Base-by-base conservation (phyloP, 2,113 vertebrate species). In the Phaetusa simplex region DNA sequence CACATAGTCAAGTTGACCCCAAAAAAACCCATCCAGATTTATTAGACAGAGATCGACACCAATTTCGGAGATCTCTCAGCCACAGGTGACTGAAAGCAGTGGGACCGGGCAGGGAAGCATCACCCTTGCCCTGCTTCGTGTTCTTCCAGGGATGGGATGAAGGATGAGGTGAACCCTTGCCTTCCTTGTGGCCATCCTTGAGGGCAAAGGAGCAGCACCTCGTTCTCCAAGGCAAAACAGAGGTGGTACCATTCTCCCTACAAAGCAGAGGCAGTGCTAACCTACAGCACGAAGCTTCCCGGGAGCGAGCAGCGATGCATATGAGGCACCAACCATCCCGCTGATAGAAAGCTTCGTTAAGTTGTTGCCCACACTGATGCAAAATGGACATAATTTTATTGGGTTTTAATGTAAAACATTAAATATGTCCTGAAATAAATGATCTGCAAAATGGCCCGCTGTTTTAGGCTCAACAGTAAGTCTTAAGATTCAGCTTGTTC, bases 221-320 rank as follows among this genome's bases (percentile, higher is more conserved):
- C 3, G 0, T 43, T 71, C 56, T 80, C 34, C 71, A 42, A 20
- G 34, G 50, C 26, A 27, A 23, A 40, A 6, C 8, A 30, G 20
- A 36, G 38, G 26, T 40, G 27, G 18, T 18, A 38, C 34, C 27
- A 14, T 47, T 61, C 70, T 30, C 64, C 34, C 70, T 50, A 11
- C 30, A 27, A 23, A 40, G 5, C 8, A 36, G 20, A n/a, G 34
- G 29, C 36, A 23, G 18, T 18, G 43, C 30, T 22, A 12, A 38
- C 24, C 69, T 5, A n/a, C 32, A 49, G 5, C 0, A 0, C 1
- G 1, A 64, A 65, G 55, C 14, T 78, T 19, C 80, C 20, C 0
- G 0, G 42, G n/a, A 88, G 30, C 9, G 6, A 82, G 55, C 20
- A 32, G 53, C 0, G 0, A 56, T 13, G 49, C 21, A 32, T 7